These are phyloP conservation scores for Rhynchonycteris naso DNA, from an alignment of 2,797 vertebrate genomes.

Conservation along the genomic window DNA sequence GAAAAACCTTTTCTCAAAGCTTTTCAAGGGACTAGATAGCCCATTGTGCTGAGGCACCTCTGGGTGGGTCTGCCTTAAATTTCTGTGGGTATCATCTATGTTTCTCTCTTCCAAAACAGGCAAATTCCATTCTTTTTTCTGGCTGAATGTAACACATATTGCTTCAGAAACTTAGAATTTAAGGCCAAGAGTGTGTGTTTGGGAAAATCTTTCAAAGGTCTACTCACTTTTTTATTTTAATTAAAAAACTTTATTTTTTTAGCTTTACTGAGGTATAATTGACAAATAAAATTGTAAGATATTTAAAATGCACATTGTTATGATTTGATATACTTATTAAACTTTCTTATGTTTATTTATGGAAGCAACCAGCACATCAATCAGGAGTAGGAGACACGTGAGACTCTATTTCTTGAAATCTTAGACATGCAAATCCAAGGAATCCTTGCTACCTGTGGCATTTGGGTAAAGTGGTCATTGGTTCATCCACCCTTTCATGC, in stretches of 20 bases:
- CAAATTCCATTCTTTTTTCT: neutral
- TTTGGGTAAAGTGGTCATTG: neutral
- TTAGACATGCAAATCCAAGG: neutral
- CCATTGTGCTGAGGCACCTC: neutral
- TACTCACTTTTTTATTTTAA: neutral
- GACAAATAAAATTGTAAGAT: neutral
- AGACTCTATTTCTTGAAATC: neutral
- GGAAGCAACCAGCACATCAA: neutral
- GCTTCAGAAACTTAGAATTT: conserved; percentile 39
- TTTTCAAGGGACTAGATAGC: neutral
- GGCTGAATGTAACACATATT: neutral
- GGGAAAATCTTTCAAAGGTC: neutral
- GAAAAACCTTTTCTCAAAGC: neutral
- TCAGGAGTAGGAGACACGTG: neutral
- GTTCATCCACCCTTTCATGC: neutral
- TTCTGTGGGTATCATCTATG: neutral
- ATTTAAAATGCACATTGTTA: neutral
- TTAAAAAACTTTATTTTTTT: neutral
- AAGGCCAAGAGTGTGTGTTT: neutral
- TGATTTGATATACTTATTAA: neutral
- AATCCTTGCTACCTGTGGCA: neutral
- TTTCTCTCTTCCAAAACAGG: neutral
- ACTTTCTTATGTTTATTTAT: neutral
- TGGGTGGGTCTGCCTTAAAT: neutral
- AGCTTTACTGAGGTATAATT: neutral